Conservation (phyloP, 2,888 invertebrate species). For the Galeruca laticollis region DNA sequence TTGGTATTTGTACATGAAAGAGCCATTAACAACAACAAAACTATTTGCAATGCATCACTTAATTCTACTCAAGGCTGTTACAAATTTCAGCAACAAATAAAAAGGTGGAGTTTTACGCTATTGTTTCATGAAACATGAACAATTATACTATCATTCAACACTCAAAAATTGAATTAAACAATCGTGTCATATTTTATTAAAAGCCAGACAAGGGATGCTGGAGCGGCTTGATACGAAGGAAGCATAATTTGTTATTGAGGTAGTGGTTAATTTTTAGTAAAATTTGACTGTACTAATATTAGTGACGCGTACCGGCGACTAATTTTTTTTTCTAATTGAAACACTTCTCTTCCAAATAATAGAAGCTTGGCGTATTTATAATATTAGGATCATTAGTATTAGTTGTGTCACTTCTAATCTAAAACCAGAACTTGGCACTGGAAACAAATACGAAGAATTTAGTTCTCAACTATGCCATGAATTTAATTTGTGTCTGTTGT, state of each 20-base stretch:
- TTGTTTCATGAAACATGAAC: no score
- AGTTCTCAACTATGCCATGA: constrained; percentile 6
- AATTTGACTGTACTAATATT: neutral
- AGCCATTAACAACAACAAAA: no score
- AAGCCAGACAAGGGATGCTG: no score
- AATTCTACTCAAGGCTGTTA: no score
- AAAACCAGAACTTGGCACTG: constrained; percentile 25
- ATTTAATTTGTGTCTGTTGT: constrained; percentile 10
- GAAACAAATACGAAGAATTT: constrained; percentile 21
- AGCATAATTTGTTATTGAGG: neutral
- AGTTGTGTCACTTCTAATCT: constrained; percentile 21
- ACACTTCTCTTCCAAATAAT: neutral
- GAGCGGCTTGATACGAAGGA: no score
- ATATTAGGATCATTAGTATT: constrained; percentile 27
- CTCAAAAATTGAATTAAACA: no score
- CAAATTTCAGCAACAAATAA: no score
- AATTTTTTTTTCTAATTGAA: neutral
- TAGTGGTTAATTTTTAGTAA: neutral
- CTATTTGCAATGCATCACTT: no score
- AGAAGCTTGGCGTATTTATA: constrained; percentile 21
- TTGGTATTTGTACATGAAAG: no score
- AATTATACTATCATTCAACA: no score
- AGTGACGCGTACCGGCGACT: neutral
- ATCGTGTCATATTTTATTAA: no score
- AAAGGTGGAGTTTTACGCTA: no score